These are phyloP conservation scores for Ailurus styani DNA, from an alignment of 2,113 vertebrate genomes.

Conservation along the genomic window DNA sequence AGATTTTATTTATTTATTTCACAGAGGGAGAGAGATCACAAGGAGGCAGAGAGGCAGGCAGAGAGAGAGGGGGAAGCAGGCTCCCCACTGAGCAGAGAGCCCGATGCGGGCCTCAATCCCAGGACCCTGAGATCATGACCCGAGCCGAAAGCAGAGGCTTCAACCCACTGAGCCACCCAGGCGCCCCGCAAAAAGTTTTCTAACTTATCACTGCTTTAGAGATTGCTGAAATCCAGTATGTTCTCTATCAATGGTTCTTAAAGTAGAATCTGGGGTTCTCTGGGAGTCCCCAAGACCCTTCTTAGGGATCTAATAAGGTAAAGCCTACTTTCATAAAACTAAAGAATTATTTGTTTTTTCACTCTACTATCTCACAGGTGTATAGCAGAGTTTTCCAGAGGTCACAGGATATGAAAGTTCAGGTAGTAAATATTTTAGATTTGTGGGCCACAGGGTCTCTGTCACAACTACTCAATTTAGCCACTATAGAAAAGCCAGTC, in stretches of 20 bases:
- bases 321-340: not conserved
- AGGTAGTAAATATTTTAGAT: not conserved
- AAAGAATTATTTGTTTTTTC: not conserved
- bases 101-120: too few species aligned
- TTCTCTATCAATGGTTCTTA: not conserved
- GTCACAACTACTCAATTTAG: not conserved
- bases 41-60: too few species aligned
- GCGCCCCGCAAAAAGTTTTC: too few species aligned
- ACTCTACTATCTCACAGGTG: not conserved
- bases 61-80: too few species aligned
- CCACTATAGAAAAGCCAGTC: not conserved
- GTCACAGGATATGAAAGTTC: not conserved
- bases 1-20: too few species aligned
- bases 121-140: too few species aligned
- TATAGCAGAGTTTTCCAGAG: not conserved
- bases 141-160: too few species aligned
- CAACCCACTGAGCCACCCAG: too few species aligned
- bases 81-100: too few species aligned
- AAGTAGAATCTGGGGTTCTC: not conserved
- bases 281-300: not conserved
- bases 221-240: not conserved
- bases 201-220: not conserved
- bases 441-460: not conserved
- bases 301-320: not conserved
- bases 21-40: too few species aligned